Percentiles rank a stretch among this genome's conserved stretches.
These are phyloP conservation scores for Scaeva pyrastri DNA, from an alignment of 2,888 invertebrate genomes.

Conservation along the genomic window DNA sequence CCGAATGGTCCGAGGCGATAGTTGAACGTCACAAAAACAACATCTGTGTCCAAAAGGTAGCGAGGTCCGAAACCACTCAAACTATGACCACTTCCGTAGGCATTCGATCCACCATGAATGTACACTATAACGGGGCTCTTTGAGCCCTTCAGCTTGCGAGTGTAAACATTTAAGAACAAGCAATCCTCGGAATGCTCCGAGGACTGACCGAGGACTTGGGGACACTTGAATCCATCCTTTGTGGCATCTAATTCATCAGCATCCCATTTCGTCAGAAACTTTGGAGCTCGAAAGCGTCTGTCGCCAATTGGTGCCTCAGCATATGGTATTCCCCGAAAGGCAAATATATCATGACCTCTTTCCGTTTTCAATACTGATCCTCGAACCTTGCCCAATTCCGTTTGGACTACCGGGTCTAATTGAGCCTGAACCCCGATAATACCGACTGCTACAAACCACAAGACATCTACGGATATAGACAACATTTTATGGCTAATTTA, in stretches of 20 bases:
- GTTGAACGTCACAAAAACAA: constrained; percentile 81
- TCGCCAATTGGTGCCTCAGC: constrained; percentile 83
- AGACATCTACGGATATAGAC: background rate
- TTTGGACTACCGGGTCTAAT: constrained; percentile 74
- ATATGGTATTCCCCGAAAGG: constrained; percentile 84
- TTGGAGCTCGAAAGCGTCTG: constrained; percentile 83
- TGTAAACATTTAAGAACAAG: constrained; percentile 87
- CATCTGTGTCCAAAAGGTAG: constrained; percentile 80
- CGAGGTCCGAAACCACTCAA: constrained; percentile 79
- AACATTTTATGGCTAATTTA: background rate
- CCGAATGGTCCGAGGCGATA: constrained; percentile 84
- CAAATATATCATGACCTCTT: constrained; percentile 82
- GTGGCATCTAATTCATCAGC: constrained; percentile 82
- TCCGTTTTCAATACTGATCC: constrained; percentile 83
- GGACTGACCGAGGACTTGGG: constrained; percentile 66
- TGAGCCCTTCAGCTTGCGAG: constrained; percentile 67
- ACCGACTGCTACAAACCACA: background rate
- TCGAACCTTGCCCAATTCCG: constrained; percentile 81
- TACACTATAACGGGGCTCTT: constrained; percentile 79
- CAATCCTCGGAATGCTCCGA: constrained; percentile 86
- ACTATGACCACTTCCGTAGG: constrained; percentile 79
- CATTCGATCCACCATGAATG: constrained; percentile 81
- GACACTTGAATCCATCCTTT: constrained; percentile 83
- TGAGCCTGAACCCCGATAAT: constrained; percentile 3
- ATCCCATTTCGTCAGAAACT: constrained; percentile 80